Base-by-base conservation (phyloP, 2,888 invertebrate genomes). In the Limnephilus auricula region DNA sequence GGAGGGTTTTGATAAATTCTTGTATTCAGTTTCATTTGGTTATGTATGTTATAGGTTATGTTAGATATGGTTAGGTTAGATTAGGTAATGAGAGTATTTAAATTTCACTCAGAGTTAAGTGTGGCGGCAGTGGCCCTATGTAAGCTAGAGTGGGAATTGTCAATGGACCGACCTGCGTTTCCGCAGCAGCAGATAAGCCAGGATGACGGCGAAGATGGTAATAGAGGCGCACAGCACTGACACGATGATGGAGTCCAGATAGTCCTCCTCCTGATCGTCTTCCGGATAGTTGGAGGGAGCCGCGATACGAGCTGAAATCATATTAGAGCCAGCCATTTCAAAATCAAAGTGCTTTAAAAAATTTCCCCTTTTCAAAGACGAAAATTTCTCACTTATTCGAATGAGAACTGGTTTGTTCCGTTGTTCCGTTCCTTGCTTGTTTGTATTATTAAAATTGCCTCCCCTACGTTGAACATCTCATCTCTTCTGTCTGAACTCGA, bases 151-250 rank as follows among this genome's bases (percentile, higher is more conserved):
- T 40, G 40, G 25, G 0, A 2, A 25, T 25, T 9, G 5, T 9
- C 65, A n/a, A n/a, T 65, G 65, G 9, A 65, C 65, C 25, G 6
- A 96, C 96, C 96, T 95, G 94, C 96, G 95, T 79, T 95, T 94
- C 80, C 97, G 96, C 82, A 97, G 94, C 65, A 96, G 94, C 93
- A 97, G 97, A 90, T 96, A 96, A 83, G 97, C 95, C 93, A 96
- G 95, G 4, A 97, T 96, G 12, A 96, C 94, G 3, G 97, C 96
- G 78, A 96, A 95, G 65, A 97, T 95, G 13, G 95, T 95, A 15
- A 96, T 94, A 15, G 96, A 96, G 0, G 97, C 97, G 93, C 96
- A 96, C 1, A 97, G 94, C 2, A 95, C 95, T n/a, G 96, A 93
- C 84, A 96, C 92, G n/a, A 96, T 92, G 0, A 96, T 95, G 31